A percentile compares a stretch with the other conserved stretches of the same genome.
These are phyloP conservation scores for Phortica magna DNA, from an alignment of 2,888 invertebrate species.

Conservation along the genomic window DNA sequence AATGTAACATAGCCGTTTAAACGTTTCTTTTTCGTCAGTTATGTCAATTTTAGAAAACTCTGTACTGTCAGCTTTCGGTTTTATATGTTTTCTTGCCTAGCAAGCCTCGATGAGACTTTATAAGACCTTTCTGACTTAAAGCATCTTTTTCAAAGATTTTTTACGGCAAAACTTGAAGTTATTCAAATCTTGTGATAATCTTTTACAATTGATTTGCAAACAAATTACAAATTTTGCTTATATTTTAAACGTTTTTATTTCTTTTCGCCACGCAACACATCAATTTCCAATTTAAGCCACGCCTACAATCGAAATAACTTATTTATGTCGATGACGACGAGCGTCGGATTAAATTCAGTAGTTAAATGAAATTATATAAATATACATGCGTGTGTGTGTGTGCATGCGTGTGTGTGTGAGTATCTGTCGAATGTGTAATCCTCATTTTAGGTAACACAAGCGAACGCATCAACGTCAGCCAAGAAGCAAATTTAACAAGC, in stretches of 20 bases:
- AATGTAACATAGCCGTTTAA: no score
- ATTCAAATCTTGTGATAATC: neutral
- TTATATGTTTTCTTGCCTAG: no score
- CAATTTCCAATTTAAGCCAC: neutral
- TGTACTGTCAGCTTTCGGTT: no score
- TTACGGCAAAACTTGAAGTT: no score
- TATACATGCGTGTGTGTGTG: neutral
- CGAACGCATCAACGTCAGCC: neutral
- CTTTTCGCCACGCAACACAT: neutral
- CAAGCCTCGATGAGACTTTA: no score
- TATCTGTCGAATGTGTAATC: neutral
- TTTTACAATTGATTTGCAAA: neutral
- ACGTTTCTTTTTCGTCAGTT: no score
- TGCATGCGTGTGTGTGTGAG: neutral
- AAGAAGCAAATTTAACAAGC: conserved; percentile 25
- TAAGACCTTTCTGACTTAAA: no score
- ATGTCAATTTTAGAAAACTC: no score
- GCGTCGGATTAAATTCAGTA: conserved; percentile 23
- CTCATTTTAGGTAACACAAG: neutral
- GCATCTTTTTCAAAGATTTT: no score
- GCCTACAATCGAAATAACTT: neutral
- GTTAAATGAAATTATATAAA: conserved; percentile 29
- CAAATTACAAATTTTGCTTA: neutral
- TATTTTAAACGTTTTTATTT: neutral
- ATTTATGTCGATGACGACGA: neutral